These are phyloP conservation scores for Danio albolineatus DNA, from an alignment of 2,797 vertebrate species.

Conservation along the genomic window DNA sequence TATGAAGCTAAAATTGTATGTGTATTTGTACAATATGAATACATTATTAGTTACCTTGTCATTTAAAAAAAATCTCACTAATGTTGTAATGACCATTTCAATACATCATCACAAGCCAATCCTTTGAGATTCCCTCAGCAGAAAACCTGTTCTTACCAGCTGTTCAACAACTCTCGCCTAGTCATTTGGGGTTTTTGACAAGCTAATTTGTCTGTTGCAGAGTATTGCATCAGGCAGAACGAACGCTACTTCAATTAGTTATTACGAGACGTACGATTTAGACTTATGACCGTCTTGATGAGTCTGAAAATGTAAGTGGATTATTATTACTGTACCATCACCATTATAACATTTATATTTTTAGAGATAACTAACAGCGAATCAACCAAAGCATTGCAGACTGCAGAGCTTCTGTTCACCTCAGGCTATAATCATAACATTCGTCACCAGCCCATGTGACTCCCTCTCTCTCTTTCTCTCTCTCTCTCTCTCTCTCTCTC, in stretches of 20 bases:
- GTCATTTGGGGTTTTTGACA: slow-evolving; percentile 33
- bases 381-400: neutral
- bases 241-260: slow-evolving; percentile 2
- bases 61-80: neutral
- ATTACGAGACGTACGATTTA: neutral
- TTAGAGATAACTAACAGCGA: slow-evolving; percentile 1
- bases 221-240: slow-evolving; percentile 58
- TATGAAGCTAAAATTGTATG: neutral
- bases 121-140: neutral
- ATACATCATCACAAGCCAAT: neutral
- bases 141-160: slow-evolving; percentile 33
- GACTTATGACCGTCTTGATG: neutral
- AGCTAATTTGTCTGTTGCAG: slow-evolving; percentile 41
- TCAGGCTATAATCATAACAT: slow-evolving; percentile 7
- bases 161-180: slow-evolving; percentile 35
- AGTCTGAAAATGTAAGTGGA: neutral
- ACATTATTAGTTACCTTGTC: neutral
- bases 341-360: neutral
- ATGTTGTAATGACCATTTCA: neutral
- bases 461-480: neutral
- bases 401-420: neutral
- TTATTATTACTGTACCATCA: neutral
- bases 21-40: neutral
- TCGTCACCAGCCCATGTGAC: slow-evolving; percentile 33
- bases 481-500: neutral